A percentile compares a stretch with the other conserved stretches of the same genome.
Evolutionary conservation across 1,140 invertebrate species (phyloP).

Genomic region (Ladona fulva): DNA sequence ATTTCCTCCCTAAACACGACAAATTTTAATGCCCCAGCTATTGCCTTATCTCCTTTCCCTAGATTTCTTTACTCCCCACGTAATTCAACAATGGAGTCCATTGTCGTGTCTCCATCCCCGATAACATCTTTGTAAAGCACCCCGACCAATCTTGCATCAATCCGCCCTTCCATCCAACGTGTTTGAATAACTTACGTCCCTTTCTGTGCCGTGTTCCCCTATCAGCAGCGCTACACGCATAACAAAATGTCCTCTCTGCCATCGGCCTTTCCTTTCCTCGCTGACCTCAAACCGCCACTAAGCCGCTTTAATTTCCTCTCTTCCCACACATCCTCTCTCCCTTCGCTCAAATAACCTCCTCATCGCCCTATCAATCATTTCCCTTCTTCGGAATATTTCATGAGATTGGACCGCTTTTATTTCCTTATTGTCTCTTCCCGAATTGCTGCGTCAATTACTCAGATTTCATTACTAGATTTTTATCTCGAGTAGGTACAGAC

Average conservation of each 20-base stretch:
- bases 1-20: too few species aligned
- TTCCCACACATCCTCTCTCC: not conserved
- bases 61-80: too few species aligned
- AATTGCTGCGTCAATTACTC: not conserved
- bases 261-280: not conserved
- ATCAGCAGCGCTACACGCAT: not conserved
- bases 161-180: too few species aligned
- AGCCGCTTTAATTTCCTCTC: slow-evolving; percentile 3
- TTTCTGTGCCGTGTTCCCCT: not conserved
- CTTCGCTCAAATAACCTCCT: not conserved
- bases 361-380: too few species aligned
- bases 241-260: not conserved
- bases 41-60: too few species aligned
- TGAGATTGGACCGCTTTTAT: too few species aligned
- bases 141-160: too few species aligned
- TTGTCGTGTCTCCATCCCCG: too few species aligned
- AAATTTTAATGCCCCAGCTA: too few species aligned
- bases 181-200: not conserved
- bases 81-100: too few species aligned
- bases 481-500: not conserved
- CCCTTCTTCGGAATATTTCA: too few species aligned
- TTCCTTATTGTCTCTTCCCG: not conserved
- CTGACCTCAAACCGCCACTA: not conserved
- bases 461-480: not conserved
- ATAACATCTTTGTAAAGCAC: too few species aligned